Evolutionary conservation across 1,140 invertebrate genomes (phyloP).

Genomic region (Aphaenogaster floridana): DNA sequence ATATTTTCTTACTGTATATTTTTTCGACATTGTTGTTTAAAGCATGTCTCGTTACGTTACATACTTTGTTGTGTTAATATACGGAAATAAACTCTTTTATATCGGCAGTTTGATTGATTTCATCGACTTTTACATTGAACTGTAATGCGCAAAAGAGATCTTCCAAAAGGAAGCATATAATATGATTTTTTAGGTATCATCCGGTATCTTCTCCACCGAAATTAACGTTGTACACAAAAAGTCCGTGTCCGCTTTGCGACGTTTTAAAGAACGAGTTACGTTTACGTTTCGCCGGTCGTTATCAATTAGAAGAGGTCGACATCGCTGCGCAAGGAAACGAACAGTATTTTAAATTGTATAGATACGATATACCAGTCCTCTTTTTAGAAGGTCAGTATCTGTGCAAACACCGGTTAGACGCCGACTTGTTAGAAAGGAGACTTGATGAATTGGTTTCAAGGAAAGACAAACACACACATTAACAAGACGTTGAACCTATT

Average conservation of each 20-base stretch:
- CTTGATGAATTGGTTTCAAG: constrained; percentile 78
- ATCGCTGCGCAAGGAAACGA: constrained; percentile 92
- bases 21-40: constrained; percentile 13
- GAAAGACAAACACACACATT: background rate
- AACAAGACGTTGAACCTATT: background rate
- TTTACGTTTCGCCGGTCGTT: constrained; percentile 87
- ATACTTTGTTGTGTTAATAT: constrained; percentile 12
- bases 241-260: constrained; percentile 94
- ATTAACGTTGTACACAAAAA: constrained; percentile 94
- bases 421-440: constrained; percentile 86
- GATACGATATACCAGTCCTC: constrained; percentile 95
- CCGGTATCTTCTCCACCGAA: constrained; percentile 83
- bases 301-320: constrained; percentile 91
- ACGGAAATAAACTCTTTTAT: constrained; percentile 44
- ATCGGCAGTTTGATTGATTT: background rate
- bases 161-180: constrained; percentile 30
- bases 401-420: constrained; percentile 93
- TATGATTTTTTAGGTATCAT: constrained; percentile 79
- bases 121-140: background rate
- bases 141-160: constrained; percentile 4
- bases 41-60: background rate
- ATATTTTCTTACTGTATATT: constrained; percentile 25
- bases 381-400: constrained; percentile 94
- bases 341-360: constrained; percentile 91
- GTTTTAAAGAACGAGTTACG: constrained; percentile 91